Evolutionary conservation across 2,797 vertebrate genomes (phyloP).

Genomic region (Cheirogaleus major): DNA sequence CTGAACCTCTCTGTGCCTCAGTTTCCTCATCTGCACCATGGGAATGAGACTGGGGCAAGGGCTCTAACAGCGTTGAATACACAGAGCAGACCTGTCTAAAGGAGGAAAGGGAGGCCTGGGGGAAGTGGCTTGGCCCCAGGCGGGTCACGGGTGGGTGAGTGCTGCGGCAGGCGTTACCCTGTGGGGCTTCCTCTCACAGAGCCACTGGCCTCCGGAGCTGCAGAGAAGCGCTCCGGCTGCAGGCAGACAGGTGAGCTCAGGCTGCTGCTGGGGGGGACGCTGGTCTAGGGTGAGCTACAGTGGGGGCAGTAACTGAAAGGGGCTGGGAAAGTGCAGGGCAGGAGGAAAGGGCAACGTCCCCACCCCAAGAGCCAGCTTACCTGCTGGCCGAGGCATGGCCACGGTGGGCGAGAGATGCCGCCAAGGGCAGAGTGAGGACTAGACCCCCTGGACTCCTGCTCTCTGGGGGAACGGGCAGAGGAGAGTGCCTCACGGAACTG

Average conservation of each 20-base stretch:
- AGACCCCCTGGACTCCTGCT: not conserved
- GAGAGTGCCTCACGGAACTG: not conserved
- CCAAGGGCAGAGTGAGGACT: not conserved
- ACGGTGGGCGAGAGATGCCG: fast-evolving
- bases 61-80: not conserved
- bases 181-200: not conserved
- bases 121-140: not conserved
- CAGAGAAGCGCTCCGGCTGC: not conserved
- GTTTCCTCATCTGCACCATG: not conserved
- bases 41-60: no score
- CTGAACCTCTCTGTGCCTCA: not conserved
- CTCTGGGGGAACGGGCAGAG: not conserved
- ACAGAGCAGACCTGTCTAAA: not conserved
- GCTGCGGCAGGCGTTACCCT: not conserved
- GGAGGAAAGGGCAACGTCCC: no score
- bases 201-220: not conserved
- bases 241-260: not conserved
- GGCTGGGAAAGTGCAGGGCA: not conserved
- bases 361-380: not conserved
- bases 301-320: no score
- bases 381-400: fast-evolving
- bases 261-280: not conserved
- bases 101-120: not conserved
- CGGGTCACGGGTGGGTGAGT: no score
- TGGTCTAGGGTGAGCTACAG: not conserved